Evolutionary conservation across 2,797 vertebrate genomes (phyloP).

Genomic region (Crocodylus rhombifer): DNA sequence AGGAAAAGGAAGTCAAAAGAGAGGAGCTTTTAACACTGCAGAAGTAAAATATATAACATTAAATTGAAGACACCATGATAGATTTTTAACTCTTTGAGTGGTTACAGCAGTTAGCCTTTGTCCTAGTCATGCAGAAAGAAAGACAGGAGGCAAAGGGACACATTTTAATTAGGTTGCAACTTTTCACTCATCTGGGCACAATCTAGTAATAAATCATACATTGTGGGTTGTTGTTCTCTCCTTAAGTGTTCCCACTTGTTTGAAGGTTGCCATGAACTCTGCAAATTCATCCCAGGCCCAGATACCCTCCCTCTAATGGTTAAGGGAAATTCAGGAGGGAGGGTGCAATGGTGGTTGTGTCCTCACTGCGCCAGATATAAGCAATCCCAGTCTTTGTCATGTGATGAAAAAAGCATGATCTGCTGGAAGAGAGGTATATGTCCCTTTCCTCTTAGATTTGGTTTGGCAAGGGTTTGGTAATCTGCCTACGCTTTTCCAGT

Average conservation of each 20-base stretch:
- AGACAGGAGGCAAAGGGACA: background rate
- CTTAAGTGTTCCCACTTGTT: background rate
- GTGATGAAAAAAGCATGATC: background rate
- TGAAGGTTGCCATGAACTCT: background rate
- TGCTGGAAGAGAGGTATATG: accelerated
- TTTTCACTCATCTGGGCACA: background rate
- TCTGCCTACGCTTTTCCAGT: background rate
- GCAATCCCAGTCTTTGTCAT: background rate
- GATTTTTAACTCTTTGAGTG: background rate
- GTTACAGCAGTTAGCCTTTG: slow-evolving; percentile 19
- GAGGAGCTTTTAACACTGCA: slow-evolving; percentile 32
- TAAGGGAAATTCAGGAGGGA: too few species aligned
- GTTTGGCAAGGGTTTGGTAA: background rate
- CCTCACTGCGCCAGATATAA: background rate
- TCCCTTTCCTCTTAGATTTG: background rate
- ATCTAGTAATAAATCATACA: background rate
- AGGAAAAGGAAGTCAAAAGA: background rate
- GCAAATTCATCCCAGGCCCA: too few species aligned
- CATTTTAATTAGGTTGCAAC: background rate
- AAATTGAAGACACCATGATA: slow-evolving; percentile 5
- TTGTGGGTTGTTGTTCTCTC: background rate
- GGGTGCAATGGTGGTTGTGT: background rate
- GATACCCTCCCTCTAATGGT: too few species aligned
- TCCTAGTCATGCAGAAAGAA: background rate
- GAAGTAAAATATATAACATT: background rate